Base-by-base conservation (phyloP, 2,113 vertebrate genomes). In the Poeciliopsis prolifica region DNA sequence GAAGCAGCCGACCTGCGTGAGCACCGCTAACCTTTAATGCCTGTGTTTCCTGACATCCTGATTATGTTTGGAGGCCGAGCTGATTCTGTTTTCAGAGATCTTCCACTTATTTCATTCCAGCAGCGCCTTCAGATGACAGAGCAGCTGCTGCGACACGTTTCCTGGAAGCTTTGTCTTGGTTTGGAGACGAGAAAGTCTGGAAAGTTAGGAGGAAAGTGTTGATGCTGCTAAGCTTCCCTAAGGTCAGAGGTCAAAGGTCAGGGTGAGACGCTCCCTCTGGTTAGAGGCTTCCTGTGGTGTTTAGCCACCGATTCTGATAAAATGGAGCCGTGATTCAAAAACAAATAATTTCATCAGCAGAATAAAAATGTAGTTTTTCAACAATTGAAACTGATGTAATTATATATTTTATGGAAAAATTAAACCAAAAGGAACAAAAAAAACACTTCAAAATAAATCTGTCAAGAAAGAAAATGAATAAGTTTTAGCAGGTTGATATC, bases 11-110 rank as follows among this genome's bases (percentile, higher is more conserved):
- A 7, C 14, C 61, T 30, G 61, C 6, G 29, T 10, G 14, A 31
- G 29, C 8, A 30, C 22, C 2, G 17, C 30, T 22, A 60, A 68
- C 28, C 40, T 48, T 4, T 68, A 61, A 62, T 40, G 30, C 37
- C 17, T 77, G 17, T 69, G 40, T 26, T 19, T 19, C 65, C 65
- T 42, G 65, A 66, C 65, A 66, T 26, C 24, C 65, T 66, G 65
- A 66, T 66, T 42, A 66, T 66, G 65, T 42, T 15, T 15, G 13
- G n/a, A 37, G 65, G 65, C 4, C 33, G 10, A 37, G 65, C 35
- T 40, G 24, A 42, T 66, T 28, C 65, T 26, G 65, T 66, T 42
- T 40, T 26, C 35, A 28, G 5, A 66, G n/a, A 12, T 40, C 22
- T n/a, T 65, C 33, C 22, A 22, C 24, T 37, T 37, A 65, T 37